A percentile compares a stretch with the other conserved stretches of the same genome.
Evolutionary conservation across 2,113 vertebrate species (phyloP).

Genomic region (Sciurus niger): DNA sequence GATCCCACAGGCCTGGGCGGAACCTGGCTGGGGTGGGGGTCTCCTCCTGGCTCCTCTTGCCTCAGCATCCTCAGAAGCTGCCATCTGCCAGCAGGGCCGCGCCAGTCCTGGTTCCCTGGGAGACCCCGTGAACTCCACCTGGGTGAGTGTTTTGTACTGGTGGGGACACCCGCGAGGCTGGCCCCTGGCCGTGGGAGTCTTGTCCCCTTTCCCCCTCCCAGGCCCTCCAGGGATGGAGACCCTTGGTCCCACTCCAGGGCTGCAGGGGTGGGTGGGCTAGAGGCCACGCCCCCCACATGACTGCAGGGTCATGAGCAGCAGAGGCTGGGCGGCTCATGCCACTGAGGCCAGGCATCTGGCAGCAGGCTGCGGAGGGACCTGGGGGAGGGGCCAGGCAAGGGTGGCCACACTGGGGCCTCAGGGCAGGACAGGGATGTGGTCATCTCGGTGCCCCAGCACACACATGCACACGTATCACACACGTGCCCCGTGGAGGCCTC

Average conservation of each 20-base stretch:
- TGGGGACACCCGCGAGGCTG: not conserved
- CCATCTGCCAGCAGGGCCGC: not conserved
- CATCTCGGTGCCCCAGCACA: not conserved
- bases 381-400: not conserved
- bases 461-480: rapidly evolving
- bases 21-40: too few relatives aligned
- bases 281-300: too few relatives aligned
- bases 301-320: too few relatives aligned
- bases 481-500: rapidly evolving
- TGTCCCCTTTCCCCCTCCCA: not conserved
- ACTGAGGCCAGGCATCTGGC: too few relatives aligned
- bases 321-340: too few relatives aligned
- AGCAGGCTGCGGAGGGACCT: not conserved
- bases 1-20: not conserved
- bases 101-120: not conserved
- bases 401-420: rapidly evolving
- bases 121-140: rapidly evolving
- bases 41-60: not conserved
- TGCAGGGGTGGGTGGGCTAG: not conserved
- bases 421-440: not conserved
- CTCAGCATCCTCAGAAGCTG: not conserved
- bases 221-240: not conserved
- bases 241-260: not conserved
- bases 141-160: rapidly evolving
- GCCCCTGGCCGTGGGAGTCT: constrained; percentile 10